Evolutionary conservation across 2,113 vertebrate genomes (phyloP), one percentile per base, ranked within the genome.

Genomic region (Macquaria australasica): DNA sequence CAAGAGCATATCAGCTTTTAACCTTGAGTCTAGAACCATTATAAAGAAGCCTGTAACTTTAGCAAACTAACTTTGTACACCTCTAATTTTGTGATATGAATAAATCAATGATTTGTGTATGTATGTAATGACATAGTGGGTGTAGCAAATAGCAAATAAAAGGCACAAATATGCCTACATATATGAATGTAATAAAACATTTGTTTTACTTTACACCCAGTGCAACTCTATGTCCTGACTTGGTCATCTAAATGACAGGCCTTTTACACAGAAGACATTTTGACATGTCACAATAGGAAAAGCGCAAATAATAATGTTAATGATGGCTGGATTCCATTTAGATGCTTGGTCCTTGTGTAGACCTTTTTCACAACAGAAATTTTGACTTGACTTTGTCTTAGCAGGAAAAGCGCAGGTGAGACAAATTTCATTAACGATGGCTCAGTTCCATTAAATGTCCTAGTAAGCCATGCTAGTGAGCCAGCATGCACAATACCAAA

Each of bases 1-100:
- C 75, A 56, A 77, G 31, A 66, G 25, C 25, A 73, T 37, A 84
- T 79, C 63, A 58, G 34, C 34, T 59, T 71, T 45, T 82, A 78
- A 82, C 86, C 82, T 88, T 91, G 71, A 82, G 21, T 67, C 68
- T 72, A 75, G 18, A 79, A 63, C 8, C 5, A 71, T 62, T 6
- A 34, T 7, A 79, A 76, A 50, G 66, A 62, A 23, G 43, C 15
- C 25, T 80, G n/a, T 41, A 53, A 66, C 14, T 72, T 56, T 58
- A 48, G 18, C 15, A 58, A 76, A 51, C 28, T 23, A 76, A 82
- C 16, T 55, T 51, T 37, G 21, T 39, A 21, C 34, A 48, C 23
- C 28, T 64, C 21, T 8, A 50, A 59, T 16, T 59, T 34, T 39
- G 16, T 34, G 16, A 15, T 28, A 48, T 69, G 15, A 77, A 60